Base-by-base conservation (phyloP, 2,888 invertebrate species). In the Elmis aenea region DNA sequence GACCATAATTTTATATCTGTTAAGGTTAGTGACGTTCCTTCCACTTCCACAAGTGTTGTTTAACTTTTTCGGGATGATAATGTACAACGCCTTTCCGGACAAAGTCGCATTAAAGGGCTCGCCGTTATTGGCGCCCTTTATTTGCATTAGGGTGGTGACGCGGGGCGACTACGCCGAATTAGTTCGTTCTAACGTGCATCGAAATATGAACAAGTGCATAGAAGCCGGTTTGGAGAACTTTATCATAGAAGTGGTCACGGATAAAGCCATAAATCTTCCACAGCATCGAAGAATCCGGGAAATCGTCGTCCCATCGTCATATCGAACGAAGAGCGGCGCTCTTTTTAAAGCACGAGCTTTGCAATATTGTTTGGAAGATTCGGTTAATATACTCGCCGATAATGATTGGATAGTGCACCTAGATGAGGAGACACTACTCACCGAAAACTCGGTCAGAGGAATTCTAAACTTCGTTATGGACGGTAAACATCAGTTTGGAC, bases 371-470 rank as follows among this genome's bases (percentile, higher is more conserved):
- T 73, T 95, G 33, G 95, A 96, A 69, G 88, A 88, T 56, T 81
- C 81, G 58, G 85, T 94, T 1, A 95, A 93, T 67, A 73, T 78
- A 51, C 66, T 94, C 28, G 81, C 81, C 32, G 92, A 92, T 59
- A 83, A 80, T 48, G 94, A 95, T 64, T 96, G 94, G 94, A 85
- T 96, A 58, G 91, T 93, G n/a, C 96, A 96, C 71, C 72, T 96
- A 42, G 96, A 96, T 68, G 96, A 96, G 69, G 96, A 96, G 67
- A 96, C 96, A 0, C 70, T 96, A 33, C 71, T 96, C 14, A 95
- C 95, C 3, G 91, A 91, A 59, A 92, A 94, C 65, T 85, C 90
- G 25, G 82, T 94, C 29, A 75, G 83, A 33, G 93, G 93, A 5
- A 85, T 96, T 56, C 71, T 96, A 22, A 96, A 96, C 66, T 96